Evolutionary conservation across 2,888 invertebrate species (phyloP).

Genomic region (Galeruca laticollis): DNA sequence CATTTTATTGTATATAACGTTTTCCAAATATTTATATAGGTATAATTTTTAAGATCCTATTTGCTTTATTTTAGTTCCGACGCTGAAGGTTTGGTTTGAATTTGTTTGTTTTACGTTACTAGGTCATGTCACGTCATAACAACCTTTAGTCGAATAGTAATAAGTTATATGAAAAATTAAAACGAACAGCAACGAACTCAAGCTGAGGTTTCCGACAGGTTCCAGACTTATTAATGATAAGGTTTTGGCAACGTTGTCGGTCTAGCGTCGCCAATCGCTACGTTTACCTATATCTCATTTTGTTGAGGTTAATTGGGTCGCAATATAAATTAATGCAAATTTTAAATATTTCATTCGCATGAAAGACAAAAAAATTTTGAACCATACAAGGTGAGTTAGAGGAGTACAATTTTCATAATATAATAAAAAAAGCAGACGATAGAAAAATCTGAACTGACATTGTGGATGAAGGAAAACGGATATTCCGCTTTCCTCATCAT

Average conservation of each 20-base stretch:
- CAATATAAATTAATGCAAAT: background rate
- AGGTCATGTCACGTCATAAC: constrained; percentile 2
- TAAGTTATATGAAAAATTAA: background rate
- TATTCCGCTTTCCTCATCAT: too few relatives aligned
- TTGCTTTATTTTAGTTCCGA: background rate
- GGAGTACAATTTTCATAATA: too few relatives aligned
- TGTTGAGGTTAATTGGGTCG: background rate
- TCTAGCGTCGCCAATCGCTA: background rate
- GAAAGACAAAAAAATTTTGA: too few relatives aligned
- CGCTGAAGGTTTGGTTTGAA: background rate
- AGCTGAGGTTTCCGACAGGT: background rate
- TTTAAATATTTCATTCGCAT: too few relatives aligned
- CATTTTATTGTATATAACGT: too few relatives aligned
- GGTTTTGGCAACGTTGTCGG: background rate
- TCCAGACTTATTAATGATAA: background rate
- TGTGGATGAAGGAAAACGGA: too few relatives aligned
- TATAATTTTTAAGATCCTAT: background rate
- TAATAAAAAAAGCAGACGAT: too few relatives aligned
- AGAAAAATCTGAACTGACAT: too few relatives aligned
- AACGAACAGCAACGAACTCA: background rate
- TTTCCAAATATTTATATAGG: background rate
- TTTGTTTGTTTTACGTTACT: constrained; percentile 2
- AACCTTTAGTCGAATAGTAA: constrained; percentile 2
- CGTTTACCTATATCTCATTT: background rate
- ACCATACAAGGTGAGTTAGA: too few relatives aligned